These are phyloP conservation scores for Enteromius thamalakanensis DNA, from an alignment of 2,797 vertebrate species.

Conservation along the genomic window DNA sequence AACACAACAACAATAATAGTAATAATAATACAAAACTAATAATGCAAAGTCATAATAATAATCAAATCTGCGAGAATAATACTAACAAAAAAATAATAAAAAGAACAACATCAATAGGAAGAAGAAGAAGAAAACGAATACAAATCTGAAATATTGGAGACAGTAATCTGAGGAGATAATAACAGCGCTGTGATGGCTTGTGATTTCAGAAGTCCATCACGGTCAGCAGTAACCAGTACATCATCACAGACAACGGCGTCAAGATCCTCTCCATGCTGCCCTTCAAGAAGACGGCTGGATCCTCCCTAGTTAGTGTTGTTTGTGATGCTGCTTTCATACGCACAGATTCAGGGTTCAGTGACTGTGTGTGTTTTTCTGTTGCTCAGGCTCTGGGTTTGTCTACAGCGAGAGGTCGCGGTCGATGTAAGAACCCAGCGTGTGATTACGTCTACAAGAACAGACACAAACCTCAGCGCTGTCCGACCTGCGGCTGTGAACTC, in stretches of 20 bases:
- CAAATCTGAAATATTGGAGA: no score
- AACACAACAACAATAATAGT: background rate
- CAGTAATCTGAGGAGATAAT: background rate
- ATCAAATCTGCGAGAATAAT: background rate
- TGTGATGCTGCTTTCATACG: background rate
- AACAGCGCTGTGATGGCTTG: background rate
- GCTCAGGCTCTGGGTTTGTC: slow-evolving; percentile 92
- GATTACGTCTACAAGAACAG: slow-evolving; percentile 95
- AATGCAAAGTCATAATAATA: background rate
- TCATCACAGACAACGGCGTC: slow-evolving; percentile 69
- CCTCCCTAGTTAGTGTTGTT: slow-evolving; percentile 73
- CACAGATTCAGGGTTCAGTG: background rate
- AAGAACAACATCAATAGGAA: background rate
- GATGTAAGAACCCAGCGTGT: slow-evolving; percentile 93
- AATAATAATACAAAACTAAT: background rate
- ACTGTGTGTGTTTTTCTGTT: slow-evolving; percentile 1
- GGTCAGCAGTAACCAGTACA: slow-evolving; percentile 62
- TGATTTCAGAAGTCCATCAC: slow-evolving; percentile 63
- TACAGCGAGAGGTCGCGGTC: slow-evolving; percentile 92
- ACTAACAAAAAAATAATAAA: background rate
- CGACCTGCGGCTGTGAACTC: slow-evolving; percentile 90
- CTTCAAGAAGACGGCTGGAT: slow-evolving; percentile 70
- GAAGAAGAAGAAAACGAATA: background rate
- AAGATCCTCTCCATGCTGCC: slow-evolving; percentile 78
- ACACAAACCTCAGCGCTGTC: slow-evolving; percentile 92